Conservation (phyloP, 1,140 invertebrate species). For the Heliothis subflexa region DNA sequence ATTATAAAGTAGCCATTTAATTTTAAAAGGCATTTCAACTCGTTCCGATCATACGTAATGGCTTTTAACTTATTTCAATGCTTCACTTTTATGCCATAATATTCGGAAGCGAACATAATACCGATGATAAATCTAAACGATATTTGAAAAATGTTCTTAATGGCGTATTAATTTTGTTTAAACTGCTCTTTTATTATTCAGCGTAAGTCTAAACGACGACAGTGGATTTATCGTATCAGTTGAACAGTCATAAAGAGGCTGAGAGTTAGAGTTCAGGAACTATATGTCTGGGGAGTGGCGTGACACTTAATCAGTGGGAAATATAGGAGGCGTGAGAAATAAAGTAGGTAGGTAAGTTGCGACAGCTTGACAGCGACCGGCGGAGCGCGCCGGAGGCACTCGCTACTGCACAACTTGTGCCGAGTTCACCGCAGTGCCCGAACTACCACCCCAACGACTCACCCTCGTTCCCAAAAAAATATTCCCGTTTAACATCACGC, state of each 20-base stretch:
- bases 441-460: neutral
- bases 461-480: slow-evolving; percentile 25
- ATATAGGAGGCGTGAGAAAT: slow-evolving; percentile 48
- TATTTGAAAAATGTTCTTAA: slow-evolving; percentile 20
- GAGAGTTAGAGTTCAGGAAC: slow-evolving; percentile 16
- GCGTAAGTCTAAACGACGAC: neutral
- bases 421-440: slow-evolving; percentile 1
- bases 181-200: slow-evolving; percentile 16
- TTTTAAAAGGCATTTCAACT: slow-evolving; percentile 23
- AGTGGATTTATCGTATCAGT: slow-evolving; percentile 6
- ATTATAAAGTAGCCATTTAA: slow-evolving; percentile 7
- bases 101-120: slow-evolving; percentile 26
- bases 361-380: slow-evolving; percentile 47
- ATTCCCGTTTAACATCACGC: slow-evolving; percentile 51
- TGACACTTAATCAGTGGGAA: slow-evolving; percentile 44
- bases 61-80: slow-evolving; percentile 34
- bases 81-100: slow-evolving; percentile 5
- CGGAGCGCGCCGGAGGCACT: slow-evolving; percentile 37
- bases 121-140: slow-evolving; percentile 37
- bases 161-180: slow-evolving; percentile 34
- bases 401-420: slow-evolving; percentile 41
- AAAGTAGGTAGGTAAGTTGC: slow-evolving; percentile 49
- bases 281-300: slow-evolving; percentile 13
- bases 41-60: slow-evolving; percentile 20
- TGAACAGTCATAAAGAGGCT: neutral